A percentile compares a stretch with the other conserved stretches of the same genome.
These are phyloP conservation scores for Athrips mouffetella DNA, from an alignment of 2,888 invertebrate genomes.

Conservation along the genomic window DNA sequence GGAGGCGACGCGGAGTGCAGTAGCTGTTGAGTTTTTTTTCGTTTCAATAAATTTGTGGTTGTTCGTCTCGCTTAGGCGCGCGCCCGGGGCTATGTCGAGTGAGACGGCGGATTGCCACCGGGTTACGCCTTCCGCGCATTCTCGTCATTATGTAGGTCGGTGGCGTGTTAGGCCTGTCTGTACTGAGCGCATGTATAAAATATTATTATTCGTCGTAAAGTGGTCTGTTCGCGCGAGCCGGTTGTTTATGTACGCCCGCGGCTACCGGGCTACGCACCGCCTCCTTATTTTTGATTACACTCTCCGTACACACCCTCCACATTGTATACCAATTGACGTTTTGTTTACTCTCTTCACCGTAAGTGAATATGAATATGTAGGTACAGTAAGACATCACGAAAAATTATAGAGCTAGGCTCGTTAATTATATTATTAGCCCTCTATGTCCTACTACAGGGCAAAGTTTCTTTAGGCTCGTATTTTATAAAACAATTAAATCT, in stretches of 20 bases:
- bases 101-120: conserved; percentile 71
- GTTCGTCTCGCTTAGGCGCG: conserved; percentile 73
- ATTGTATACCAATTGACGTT: too few relatives aligned
- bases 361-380: not conserved
- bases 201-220: conserved; percentile 72
- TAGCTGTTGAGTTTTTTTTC: conserved; percentile 70
- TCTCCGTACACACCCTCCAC: not conserved
- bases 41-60: conserved; percentile 78
- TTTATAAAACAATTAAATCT: too few relatives aligned
- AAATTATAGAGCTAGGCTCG: not conserved
- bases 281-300: conserved; percentile 27
- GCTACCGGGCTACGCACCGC: conserved; percentile 69
- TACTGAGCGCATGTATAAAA: conserved; percentile 66
- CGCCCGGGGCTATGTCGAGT: conserved; percentile 67
- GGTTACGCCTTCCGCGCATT: conserved; percentile 77
- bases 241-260: conserved; percentile 64
- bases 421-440: too few relatives aligned
- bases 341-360: not conserved
- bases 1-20: conserved; percentile 75
- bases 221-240: conserved; percentile 61
- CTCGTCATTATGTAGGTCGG: conserved; percentile 75
- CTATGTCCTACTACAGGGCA: too few relatives aligned
- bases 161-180: conserved; percentile 70
- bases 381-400: not conserved
- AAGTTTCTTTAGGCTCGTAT: too few relatives aligned